These are phyloP conservation scores for Pipistrellus kuhlii DNA, from an alignment of 2,797 vertebrate genomes.

Conservation along the genomic window DNA sequence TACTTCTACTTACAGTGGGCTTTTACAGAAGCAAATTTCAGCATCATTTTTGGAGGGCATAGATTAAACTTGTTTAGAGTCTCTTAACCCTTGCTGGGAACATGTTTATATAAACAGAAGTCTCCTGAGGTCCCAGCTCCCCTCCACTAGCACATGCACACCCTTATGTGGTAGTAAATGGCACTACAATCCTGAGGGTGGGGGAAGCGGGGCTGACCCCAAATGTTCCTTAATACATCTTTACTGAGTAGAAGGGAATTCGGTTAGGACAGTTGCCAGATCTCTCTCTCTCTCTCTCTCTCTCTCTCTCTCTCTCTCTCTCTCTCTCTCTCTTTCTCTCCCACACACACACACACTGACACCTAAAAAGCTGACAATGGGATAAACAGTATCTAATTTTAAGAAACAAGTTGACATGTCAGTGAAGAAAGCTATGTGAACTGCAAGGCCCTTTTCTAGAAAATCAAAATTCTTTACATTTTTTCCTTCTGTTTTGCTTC, in stretches of 20 bases:
- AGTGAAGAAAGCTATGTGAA: background rate
- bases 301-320: too few species aligned
- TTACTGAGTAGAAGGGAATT: background rate
- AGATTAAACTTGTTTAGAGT: background rate
- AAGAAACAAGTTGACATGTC: background rate
- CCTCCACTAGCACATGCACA: background rate
- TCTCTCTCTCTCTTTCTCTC: too few species aligned
- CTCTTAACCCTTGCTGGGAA: background rate
- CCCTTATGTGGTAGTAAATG: too few species aligned
- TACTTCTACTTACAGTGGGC: background rate
- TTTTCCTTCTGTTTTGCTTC: background rate
- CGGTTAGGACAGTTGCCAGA: background rate
- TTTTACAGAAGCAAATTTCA: background rate
- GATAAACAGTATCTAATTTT: background rate
- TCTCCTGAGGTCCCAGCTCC: background rate
- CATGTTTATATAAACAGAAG: background rate
- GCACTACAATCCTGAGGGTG: too few species aligned
- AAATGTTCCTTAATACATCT: background rate
- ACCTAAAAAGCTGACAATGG: background rate
- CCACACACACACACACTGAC: too few species aligned
- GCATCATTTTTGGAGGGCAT: background rate
- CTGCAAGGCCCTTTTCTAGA: background rate
- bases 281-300: too few species aligned
- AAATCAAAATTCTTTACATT: background rate
- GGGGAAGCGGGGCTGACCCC: background rate